A percentile compares a stretch with the other conserved stretches of the same genome.
phyloP scores from a whole-genome alignment of 2,113 vertebrate species.

The Indri indri region DNA sequence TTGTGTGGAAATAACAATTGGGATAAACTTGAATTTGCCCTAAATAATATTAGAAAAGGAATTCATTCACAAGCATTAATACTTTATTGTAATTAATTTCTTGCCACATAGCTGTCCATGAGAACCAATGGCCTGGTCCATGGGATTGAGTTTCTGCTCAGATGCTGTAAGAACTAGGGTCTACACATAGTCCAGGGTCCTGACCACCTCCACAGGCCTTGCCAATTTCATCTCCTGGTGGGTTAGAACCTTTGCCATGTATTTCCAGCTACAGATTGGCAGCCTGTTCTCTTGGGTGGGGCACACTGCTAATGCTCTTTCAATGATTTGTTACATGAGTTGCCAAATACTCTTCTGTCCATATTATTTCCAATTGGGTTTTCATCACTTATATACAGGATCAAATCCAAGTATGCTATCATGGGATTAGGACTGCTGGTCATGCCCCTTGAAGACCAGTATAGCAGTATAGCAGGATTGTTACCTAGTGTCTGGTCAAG shows the following conservation, averaged over 20 bases:
- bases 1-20: not conserved
- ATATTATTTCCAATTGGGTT: too few relatives aligned
- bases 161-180: not conserved
- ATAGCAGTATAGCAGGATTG: too few relatives aligned
- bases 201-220: not conserved
- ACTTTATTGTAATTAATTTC: not conserved
- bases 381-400: too few relatives aligned
- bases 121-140: not conserved
- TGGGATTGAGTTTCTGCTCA: not conserved
- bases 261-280: not conserved
- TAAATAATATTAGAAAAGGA: not conserved
- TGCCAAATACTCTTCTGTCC: too few relatives aligned
- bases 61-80: not conserved
- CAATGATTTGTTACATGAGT: not conserved
- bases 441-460: too few relatives aligned
- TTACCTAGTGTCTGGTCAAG: too few relatives aligned
- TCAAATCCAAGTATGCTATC: too few relatives aligned
- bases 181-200: not conserved
- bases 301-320: not conserved
- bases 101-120: not conserved
- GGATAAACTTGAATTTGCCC: not conserved
- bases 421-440: too few relatives aligned
- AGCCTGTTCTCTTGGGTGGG: not conserved
- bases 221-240: not conserved
- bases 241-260: not conserved